phyloP scores from a whole-genome alignment of 2,888 invertebrate species.

The Drosophila tripunctata region DNA sequence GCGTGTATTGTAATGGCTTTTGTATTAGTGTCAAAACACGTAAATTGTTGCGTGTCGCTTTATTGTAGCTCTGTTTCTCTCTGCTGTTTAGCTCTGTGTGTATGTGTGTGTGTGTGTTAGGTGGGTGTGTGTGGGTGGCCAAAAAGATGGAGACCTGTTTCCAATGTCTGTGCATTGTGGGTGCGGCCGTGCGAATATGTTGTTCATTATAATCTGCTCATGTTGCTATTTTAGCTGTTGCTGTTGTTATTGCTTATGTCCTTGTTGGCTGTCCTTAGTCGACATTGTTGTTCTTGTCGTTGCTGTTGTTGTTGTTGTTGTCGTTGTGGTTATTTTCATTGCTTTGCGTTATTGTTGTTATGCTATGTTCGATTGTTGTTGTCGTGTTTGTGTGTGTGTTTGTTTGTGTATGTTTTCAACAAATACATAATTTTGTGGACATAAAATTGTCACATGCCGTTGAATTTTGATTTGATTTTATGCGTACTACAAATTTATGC shows the following conservation, averaged over 20 bases:
- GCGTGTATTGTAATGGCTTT: slow-evolving; percentile 76
- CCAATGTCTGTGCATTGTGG: slow-evolving; percentile 42
- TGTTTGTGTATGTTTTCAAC: slow-evolving; percentile 72
- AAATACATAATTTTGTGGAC: slow-evolving; percentile 80
- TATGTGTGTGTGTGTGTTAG: neutral
- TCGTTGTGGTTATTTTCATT: slow-evolving; percentile 75
- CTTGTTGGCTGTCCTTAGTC: slow-evolving; percentile 51
- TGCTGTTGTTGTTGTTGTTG: slow-evolving; percentile 50
- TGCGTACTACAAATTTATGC: slow-evolving; percentile 76
- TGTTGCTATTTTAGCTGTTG: slow-evolving; percentile 78
- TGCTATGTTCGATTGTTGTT: slow-evolving; percentile 58
- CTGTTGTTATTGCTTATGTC: slow-evolving; percentile 75
- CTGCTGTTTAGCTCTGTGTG: slow-evolving; percentile 6
- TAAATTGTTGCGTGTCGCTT: slow-evolving; percentile 76
- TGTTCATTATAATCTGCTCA: slow-evolving; percentile 79
- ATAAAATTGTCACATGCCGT: slow-evolving; percentile 80
- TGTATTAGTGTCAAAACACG: slow-evolving; percentile 79
- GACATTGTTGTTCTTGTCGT: slow-evolving; percentile 35
- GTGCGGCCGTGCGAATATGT: slow-evolving; percentile 79
- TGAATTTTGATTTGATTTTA: slow-evolving; percentile 79
- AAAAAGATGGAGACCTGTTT: too few relatives aligned
- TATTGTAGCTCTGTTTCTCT: slow-evolving; percentile 40
- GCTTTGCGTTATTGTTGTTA: slow-evolving; percentile 72
- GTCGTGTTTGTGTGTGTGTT: slow-evolving; percentile 34
- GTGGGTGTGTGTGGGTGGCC: neutral